Evolutionary conservation across 2,888 invertebrate genomes (phyloP), one percentile per base, ranked within the genome.

Genomic region (Bibio marci): DNA sequence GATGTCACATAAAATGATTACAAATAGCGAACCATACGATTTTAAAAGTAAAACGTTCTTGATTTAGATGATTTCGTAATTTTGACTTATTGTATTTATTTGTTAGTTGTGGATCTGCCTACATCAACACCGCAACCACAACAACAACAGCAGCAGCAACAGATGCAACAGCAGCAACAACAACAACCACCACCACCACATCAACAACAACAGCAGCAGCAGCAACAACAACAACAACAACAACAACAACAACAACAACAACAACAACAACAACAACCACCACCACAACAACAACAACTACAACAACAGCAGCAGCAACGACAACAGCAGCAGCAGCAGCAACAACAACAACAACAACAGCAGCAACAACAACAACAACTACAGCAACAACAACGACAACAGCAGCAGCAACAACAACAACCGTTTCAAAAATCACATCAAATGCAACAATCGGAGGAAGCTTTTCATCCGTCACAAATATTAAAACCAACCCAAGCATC

Each of bases 51-150:
- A 22, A 8, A 22, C n/a, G n/a, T n/a, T n/a, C n/a, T n/a, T n/a
- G n/a, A n/a, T n/a, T n/a, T n/a, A n/a, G n/a, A n/a, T n/a, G n/a
- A n/a, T n/a, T n/a, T n/a, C n/a, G n/a, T n/a, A n/a, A n/a, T n/a
- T n/a, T n/a, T n/a, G n/a, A n/a, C n/a, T n/a, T n/a, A n/a, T n/a
- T n/a, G n/a, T 40, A 49, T 10, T 34, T 37, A 22, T 41, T 42
- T n/a, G 48, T 46, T 43, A 36, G 8, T 30, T 15, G 26, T 10
- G 31, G 28, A 30, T 13, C 30, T 13, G n/a, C 12, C 30, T 30
- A n/a, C 7, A 30, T 10, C 30, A 5, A 6, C 30, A 35, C 33
- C 25, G 2, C 35, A 30, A 14, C 43, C n/a, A n/a, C n/a, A n/a
- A n/a, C n/a, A n/a, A n/a, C 22, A 8, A 22, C 22, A 38, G 27